Conservation (phyloP, 2,888 invertebrate species). For the Thelaira solivaga region DNA sequence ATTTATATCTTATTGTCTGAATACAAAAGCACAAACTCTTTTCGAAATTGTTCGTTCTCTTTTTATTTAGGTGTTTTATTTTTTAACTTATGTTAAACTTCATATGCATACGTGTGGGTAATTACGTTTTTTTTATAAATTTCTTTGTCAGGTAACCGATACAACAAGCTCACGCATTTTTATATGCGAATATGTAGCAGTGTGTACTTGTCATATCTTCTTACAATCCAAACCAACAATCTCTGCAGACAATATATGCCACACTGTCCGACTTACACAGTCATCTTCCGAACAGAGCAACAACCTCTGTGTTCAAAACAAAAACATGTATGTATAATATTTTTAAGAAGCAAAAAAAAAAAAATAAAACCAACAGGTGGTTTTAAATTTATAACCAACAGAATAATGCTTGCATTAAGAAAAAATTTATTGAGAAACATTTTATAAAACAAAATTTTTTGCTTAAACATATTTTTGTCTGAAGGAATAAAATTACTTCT, state of each 20-base stretch:
- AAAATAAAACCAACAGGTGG: conserved; percentile 44
- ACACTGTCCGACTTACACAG: not conserved
- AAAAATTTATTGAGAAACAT: not conserved
- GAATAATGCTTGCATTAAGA: not conserved
- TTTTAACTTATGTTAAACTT: too few relatives aligned
- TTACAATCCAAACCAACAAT: not conserved
- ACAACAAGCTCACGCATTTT: not conserved
- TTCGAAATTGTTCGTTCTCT: too few relatives aligned
- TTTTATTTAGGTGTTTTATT: too few relatives aligned
- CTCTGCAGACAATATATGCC: conserved; percentile 2
- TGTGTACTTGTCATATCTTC: too few relatives aligned
- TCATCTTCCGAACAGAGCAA: conserved; percentile 35
- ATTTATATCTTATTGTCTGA: too few relatives aligned
- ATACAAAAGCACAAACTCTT: too few relatives aligned
- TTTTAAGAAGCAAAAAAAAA: not conserved
- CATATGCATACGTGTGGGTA: not conserved
- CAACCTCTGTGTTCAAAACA: conserved; percentile 30
- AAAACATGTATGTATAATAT: not conserved
- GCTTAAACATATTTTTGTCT: not conserved
- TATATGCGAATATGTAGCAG: too few relatives aligned
- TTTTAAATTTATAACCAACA: not conserved
- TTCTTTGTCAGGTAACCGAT: not conserved
- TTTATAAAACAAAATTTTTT: not conserved
- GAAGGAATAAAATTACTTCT: not conserved
- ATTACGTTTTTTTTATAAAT: not conserved